These are phyloP conservation scores for Meiosimyza decipiens DNA, from an alignment of 2,888 invertebrate genomes.

Conservation along the genomic window DNA sequence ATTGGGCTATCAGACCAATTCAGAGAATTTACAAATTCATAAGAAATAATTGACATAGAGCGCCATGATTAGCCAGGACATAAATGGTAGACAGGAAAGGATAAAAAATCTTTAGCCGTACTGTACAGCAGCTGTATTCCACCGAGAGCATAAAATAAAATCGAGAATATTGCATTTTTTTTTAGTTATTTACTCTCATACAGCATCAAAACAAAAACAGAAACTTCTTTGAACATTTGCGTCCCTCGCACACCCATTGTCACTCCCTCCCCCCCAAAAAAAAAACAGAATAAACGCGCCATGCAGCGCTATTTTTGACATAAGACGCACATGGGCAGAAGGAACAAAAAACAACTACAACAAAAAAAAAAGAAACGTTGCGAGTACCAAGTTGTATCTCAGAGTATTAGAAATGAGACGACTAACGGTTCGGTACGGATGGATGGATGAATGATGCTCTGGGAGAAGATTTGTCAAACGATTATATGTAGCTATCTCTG, in stretches of 20 bases:
- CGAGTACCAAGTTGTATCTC: no score
- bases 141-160: neutral
- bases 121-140: constrained; percentile 1
- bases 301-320: constrained; percentile 33
- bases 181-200: constrained; percentile 6
- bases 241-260: neutral
- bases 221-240: constrained; percentile 8
- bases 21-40: no score
- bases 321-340: constrained; percentile 38
- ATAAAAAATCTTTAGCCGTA: neutral
- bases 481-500: constrained; percentile 41
- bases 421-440: no score
- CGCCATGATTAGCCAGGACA: no score
- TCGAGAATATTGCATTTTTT: constrained; percentile 7
- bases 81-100: no score
- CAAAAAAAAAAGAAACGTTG: no score
- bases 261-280: constrained; percentile 3
- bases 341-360: constrained; percentile 6
- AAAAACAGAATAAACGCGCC: neutral
- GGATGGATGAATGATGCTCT: no score
- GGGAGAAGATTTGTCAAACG: no score
- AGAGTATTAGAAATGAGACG: no score
- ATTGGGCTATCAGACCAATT: no score
- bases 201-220: constrained; percentile 50
- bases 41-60: no score